These are phyloP conservation scores for Antheraea mylitta DNA, from an alignment of 1,140 invertebrate genomes.

Conservation along the genomic window DNA sequence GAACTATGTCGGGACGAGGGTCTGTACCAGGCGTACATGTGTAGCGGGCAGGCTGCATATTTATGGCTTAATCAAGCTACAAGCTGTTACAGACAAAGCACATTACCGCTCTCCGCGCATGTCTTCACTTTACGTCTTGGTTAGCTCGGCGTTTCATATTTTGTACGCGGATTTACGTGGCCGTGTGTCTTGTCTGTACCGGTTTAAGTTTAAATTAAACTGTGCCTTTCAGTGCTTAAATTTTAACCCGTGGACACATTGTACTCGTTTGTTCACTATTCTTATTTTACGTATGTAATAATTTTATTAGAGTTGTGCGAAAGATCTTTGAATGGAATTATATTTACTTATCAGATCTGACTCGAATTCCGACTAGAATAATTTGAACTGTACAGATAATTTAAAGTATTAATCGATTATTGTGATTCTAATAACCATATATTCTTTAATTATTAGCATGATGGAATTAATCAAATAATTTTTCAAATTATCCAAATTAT, in stretches of 20 bases:
- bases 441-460: too few species aligned
- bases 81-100: slow-evolving; percentile 28
- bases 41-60: slow-evolving; percentile 31
- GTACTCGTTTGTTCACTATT: background rate
- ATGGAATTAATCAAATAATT: too few species aligned
- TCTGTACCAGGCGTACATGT: slow-evolving; percentile 23
- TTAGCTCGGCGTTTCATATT: slow-evolving; percentile 15
- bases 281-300: background rate
- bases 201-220: slow-evolving; percentile 15
- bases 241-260: background rate
- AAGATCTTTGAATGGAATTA: too few species aligned
- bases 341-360: too few species aligned
- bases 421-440: too few species aligned
- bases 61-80: slow-evolving; percentile 36
- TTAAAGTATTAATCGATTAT: too few species aligned
- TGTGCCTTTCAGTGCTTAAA: background rate
- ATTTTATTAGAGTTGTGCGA: too few species aligned
- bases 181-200: background rate
- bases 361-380: too few species aligned
- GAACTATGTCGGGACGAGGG: slow-evolving; percentile 24
- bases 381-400: too few species aligned
- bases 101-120: slow-evolving; percentile 26
- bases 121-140: slow-evolving; percentile 26
- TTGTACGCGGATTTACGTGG: slow-evolving; percentile 10
- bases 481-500: too few species aligned